phyloP scores from a whole-genome alignment of 1,140 invertebrate species.

The Brachionus asplanchnoidis region DNA sequence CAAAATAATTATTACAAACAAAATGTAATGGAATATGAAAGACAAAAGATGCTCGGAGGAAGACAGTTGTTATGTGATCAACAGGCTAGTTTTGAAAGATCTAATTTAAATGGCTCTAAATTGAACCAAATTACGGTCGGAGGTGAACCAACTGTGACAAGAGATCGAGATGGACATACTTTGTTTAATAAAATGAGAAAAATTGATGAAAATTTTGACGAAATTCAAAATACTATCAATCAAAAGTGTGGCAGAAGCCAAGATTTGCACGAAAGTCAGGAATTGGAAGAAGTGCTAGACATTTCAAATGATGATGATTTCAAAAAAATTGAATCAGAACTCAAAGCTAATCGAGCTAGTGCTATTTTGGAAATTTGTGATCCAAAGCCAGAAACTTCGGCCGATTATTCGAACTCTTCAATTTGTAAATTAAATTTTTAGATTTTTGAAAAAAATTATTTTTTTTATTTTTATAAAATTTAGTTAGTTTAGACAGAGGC shows the following conservation, averaged over 20 bases:
- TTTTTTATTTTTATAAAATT: not conserved
- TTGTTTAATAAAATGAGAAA: constrained; percentile 39
- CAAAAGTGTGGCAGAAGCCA: not conserved
- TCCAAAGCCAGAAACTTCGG: not conserved
- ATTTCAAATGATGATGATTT: constrained; percentile 32
- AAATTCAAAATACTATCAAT: constrained; percentile 1
- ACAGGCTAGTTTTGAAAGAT: constrained; percentile 9
- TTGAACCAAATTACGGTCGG: not conserved
- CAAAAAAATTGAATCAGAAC: constrained; percentile 18
- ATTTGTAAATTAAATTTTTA: not conserved
- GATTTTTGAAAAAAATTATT: not conserved
- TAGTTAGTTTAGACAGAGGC: constrained; percentile 2
- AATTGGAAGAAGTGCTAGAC: not conserved
- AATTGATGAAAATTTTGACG: constrained; percentile 40
- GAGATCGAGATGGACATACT: constrained; percentile 13
- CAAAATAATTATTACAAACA: constrained; percentile 35
- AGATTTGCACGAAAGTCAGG: not conserved
- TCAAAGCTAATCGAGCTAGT: constrained; percentile 2
- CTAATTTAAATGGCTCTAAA: not conserved
- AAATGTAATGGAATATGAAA: constrained; percentile 30
- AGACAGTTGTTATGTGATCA: not conserved
- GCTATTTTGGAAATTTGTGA: not conserved
- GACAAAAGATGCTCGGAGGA: not conserved
- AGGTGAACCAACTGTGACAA: not conserved
- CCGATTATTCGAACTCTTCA: not conserved